Percentiles rank a stretch among this genome's conserved stretches.
Evolutionary conservation across 2,113 vertebrate genomes (phyloP).

Genomic region (Nothocercus nigrocapillus): DNA sequence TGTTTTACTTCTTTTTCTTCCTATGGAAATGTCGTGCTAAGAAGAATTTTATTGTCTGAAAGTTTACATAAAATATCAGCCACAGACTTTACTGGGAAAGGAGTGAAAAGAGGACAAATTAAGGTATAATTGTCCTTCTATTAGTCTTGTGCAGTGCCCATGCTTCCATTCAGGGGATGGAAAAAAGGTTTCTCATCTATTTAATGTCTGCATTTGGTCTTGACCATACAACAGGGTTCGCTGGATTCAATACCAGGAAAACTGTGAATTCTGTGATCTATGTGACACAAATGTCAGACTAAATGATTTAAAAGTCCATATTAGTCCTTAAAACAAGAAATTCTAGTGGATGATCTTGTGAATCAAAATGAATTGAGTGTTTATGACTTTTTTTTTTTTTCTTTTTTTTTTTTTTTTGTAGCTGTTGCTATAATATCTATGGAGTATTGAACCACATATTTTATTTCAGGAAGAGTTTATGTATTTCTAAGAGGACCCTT

Average conservation of each 20-base stretch:
- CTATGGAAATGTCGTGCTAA: neutral
- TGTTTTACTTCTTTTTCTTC: neutral
- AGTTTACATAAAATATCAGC: neutral
- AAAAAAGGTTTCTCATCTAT: neutral
- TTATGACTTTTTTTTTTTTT: neutral
- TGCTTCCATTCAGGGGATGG: neutral
- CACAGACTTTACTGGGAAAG: neutral
- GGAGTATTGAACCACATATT: neutral
- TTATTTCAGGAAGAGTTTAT: conserved; percentile 34
- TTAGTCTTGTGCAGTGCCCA: neutral
- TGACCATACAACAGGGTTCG: neutral
- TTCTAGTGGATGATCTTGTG: neutral
- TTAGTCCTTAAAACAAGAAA: neutral
- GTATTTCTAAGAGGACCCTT: neutral
- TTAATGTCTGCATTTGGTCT: neutral
- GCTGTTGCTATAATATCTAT: neutral
- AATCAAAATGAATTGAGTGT: neutral
- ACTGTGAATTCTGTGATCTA: neutral
- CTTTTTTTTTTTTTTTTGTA: neutral
- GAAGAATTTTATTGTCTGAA: neutral
- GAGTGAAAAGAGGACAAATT: neutral
- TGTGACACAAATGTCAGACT: neutral
- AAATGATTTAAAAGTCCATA: neutral
- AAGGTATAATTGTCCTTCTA: neutral
- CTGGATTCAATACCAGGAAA: neutral